Base-by-base conservation (phyloP, 2,888 invertebrate species). In the Cephus rjabovi region DNA sequence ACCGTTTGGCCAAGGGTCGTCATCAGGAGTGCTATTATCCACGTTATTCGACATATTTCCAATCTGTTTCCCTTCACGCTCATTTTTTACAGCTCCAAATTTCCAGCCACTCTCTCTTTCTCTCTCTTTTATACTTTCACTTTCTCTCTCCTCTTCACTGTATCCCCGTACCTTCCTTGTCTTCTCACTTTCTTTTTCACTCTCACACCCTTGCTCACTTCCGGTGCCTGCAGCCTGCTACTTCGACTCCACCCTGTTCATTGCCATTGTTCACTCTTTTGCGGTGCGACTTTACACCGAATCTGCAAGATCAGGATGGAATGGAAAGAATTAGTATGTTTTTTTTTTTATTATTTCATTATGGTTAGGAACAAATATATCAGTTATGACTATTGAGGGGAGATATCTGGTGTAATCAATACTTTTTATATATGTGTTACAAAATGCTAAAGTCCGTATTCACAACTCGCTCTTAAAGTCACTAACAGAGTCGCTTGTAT, bases 1-100 rank as follows among this genome's bases (percentile, higher is more conserved):
- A 92, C 89, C 81, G 90, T 88, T 90, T 93, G 90, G n/a, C 85
- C 85, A 56, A 85, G 68, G n/a, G 83, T 77, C 33, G 79, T 81
- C 33, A 79, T 81, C 79, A 80, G 74, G 74, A 84, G 79, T 30
- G 82, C 86, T 37, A 85, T 76, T 69, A 86, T 31, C 80, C 80
- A 81, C 78, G 81, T 79, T 76, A 79, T 79, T 75, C 80, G 79
- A 80, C 84, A 84, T 78, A 82, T 81, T 79, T 77, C 83, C 34
- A 71, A 23, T 34, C 73, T 71, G 3, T 34, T 33, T 35, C 31
- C 77, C 12, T 75, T 69, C 34, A 79, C 74, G 76, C 77, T 34
- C 68, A 75, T 37, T 74, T 69, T 12, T 31, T 68, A 23, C 78
- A 40, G 75, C 34, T 56, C 34, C 37, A 75, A 12, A 34, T 11